Conservation (phyloP, 2,888 invertebrate species). For the Ophion costatus region DNA sequence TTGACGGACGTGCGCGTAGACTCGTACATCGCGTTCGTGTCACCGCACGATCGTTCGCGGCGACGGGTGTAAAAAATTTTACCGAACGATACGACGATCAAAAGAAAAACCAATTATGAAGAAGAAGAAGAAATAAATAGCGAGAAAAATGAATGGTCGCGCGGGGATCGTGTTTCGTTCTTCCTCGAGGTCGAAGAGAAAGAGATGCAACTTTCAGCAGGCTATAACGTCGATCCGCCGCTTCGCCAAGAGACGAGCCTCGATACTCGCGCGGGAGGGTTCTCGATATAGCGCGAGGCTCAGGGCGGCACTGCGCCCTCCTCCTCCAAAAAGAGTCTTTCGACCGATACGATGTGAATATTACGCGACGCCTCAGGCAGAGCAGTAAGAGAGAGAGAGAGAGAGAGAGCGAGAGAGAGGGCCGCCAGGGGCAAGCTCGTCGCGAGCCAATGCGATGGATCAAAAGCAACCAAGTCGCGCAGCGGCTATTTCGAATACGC, state of each 20-base stretch:
- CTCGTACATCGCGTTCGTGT: conserved; percentile 16
- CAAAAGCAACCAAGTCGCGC: conserved; percentile 49
- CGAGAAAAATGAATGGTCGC: conserved; percentile 25
- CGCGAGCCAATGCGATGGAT: conserved; percentile 57
- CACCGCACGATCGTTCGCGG: not conserved
- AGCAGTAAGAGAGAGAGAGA: no score
- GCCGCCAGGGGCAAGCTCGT: conserved; percentile 24
- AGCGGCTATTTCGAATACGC: conserved; percentile 68
- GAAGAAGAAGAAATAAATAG: conserved; percentile 18
- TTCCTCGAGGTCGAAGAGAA: conserved; percentile 59
- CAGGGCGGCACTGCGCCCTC: conserved; percentile 69
- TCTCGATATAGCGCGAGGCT: conserved; percentile 70
- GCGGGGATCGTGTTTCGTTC: conserved; percentile 42
- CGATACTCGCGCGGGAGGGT: conserved; percentile 67
- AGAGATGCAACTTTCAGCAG: conserved; percentile 42
- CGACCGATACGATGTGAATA: conserved; percentile 49
- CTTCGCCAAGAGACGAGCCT: conserved; percentile 61
- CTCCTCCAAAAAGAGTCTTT: conserved; percentile 59
- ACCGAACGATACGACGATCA: not conserved
- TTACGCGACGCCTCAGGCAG: conserved; percentile 24
- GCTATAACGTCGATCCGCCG: conserved; percentile 50
- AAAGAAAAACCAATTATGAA: conserved; percentile 1
- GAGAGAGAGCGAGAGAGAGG: conserved; percentile 41
- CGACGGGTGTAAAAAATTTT: not conserved
- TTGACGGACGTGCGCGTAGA: conserved; percentile 26